Evolutionary conservation across 2,888 invertebrate species (phyloP), one percentile per base, ranked within the genome.

Genomic region (Antheraea yamamai): DNA sequence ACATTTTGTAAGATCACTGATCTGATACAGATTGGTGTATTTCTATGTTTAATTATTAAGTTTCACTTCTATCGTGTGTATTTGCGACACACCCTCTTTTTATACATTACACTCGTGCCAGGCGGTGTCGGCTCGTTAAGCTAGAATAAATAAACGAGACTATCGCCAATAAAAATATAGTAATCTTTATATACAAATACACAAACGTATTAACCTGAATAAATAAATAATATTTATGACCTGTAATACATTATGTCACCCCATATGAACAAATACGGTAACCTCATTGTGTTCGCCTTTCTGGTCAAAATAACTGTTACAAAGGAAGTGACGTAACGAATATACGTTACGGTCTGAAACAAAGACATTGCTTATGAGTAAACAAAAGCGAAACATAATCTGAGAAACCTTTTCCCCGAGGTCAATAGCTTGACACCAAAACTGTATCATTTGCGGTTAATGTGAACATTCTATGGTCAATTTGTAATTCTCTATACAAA

Each of bases 291-390:
- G 70, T 39, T 20, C 70, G n/a, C 70, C 39, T 39, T 70, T 20
- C 12, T 12, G 70, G 70, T 35, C 70, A 23, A 18, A 30, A 39
- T 70, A 70, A 8, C 39, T 10, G 20, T 70, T 70, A 70, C 70
- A 70, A 70, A 70, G 70, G 70, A 70, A 10, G 70, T 70, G 39
- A 39, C 39, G 70, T 70, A 70, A 70, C 39, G 39, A 70, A 70
- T 66, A 66, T 64, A 20, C 39, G 20, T 39, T 70, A 39, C n/a
- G 70, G n/a, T 70, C 70, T 12, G 70, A n/a, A 70, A 35, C 70
- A 70, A 70, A 70, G 39, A 70, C 39, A 70, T 70, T 70, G n/a
- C 70, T 70, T 39, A 39, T 70, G 39, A 66, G 64, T 66, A 66
- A 66, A 66, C 64, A 66, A 66, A 16, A 20, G 39, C n/a, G 70